Percentiles rank a stretch among this genome's conserved stretches.
Conservation (phyloP, 2,888 invertebrate species). For the Drosophila yooni region DNA sequence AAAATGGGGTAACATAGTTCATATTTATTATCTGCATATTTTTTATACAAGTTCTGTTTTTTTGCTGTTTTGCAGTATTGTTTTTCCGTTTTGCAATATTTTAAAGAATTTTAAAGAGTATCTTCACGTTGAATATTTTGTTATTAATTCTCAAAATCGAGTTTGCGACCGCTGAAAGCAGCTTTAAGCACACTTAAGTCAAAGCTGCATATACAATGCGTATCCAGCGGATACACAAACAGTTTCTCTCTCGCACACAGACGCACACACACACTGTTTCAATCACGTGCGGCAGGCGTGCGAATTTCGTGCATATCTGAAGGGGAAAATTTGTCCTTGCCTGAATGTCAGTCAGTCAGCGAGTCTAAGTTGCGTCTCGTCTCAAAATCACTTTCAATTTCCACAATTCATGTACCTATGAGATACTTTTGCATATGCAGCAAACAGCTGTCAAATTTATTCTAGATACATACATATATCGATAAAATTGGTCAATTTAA, state of each 20-base stretch:
- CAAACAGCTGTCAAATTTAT: slow-evolving; percentile 28
- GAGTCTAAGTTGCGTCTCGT: slow-evolving; percentile 19
- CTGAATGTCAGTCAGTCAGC: slow-evolving; percentile 69
- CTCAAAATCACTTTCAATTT: slow-evolving; percentile 54
- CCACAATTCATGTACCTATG: slow-evolving; percentile 18
- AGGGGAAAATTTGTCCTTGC: slow-evolving; percentile 71
- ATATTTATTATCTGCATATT: not conserved
- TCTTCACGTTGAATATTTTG: not conserved
- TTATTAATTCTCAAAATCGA: slow-evolving; percentile 14
- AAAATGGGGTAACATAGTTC: not conserved
- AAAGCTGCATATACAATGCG: slow-evolving; percentile 5
- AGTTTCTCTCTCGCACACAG: slow-evolving; percentile 2
- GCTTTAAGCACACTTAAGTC: slow-evolving; percentile 18
- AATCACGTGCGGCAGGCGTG: slow-evolving; percentile 65
- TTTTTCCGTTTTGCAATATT: too few relatives aligned
- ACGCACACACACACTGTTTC: slow-evolving; percentile 11
- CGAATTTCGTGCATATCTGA: slow-evolving; percentile 28
- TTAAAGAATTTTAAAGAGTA: slow-evolving; percentile 3
- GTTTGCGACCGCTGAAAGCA: slow-evolving; percentile 19
- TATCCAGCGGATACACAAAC: slow-evolving; percentile 55
- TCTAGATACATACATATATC: slow-evolving; percentile 2
- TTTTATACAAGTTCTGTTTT: not conserved
- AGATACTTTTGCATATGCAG: slow-evolving; percentile 38
- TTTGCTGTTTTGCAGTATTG: too few relatives aligned
- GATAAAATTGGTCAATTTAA: slow-evolving; percentile 58